Conservation (phyloP, 2,797 vertebrate genomes). For the Coreius guichenoti region DNA sequence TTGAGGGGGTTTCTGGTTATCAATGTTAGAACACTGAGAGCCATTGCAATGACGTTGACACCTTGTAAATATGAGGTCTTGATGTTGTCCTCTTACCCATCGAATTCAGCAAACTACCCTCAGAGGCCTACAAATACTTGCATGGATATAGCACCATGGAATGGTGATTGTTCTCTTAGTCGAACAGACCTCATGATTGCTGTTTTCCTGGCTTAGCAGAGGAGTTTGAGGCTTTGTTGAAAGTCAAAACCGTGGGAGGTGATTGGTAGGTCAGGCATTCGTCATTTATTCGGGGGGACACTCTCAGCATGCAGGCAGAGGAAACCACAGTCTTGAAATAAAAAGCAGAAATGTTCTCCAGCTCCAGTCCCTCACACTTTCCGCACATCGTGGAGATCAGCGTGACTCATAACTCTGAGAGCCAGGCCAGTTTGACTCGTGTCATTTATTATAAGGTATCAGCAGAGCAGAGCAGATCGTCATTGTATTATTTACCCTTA, state of each 20-base stretch:
- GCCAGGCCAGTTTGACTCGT: conserved; percentile 8
- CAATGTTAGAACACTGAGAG: conserved; percentile 54
- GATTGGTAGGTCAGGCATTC: conserved; percentile 21
- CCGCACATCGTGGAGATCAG: conserved; percentile 9
- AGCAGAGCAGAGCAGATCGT: background rate
- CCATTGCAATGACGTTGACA: conserved; percentile 44
- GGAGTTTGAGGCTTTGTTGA: conserved; percentile 22
- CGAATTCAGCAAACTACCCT: background rate
- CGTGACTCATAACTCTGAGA: conserved; percentile 11
- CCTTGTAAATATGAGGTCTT: conserved; percentile 47
- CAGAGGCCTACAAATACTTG: background rate
- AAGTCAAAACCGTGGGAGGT: conserved; percentile 29
- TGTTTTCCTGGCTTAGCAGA: conserved; percentile 31
- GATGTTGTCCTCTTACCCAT: background rate
- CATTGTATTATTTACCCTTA: background rate
- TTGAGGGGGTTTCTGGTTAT: conserved; percentile 62
- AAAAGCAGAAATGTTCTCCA: conserved; percentile 44
- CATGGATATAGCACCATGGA: conserved; percentile 4
- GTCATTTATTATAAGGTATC: conserved; percentile 18
- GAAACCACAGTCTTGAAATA: conserved; percentile 56
- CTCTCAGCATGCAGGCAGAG: conserved; percentile 10
- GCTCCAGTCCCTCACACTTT: conserved; percentile 39
- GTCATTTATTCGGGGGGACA: conserved; percentile 6
- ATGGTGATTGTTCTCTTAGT: background rate
- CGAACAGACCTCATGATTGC: background rate